These are phyloP conservation scores for Drosophila paranaensis DNA, from an alignment of 2,888 invertebrate species.

Conservation along the genomic window DNA sequence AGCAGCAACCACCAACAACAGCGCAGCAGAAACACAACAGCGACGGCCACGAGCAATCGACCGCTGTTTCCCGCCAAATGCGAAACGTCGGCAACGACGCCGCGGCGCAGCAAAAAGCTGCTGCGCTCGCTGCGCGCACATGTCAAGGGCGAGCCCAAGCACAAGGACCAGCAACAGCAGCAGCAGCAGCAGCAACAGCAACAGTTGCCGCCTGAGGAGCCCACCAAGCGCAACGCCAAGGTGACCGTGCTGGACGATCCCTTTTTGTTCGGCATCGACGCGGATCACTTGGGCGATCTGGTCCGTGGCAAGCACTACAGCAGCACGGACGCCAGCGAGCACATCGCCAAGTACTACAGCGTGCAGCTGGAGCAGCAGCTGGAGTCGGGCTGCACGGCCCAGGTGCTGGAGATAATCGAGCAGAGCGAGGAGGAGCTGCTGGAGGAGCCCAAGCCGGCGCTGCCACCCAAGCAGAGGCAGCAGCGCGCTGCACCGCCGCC, in stretches of 20 bases:
- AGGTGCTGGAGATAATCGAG: constrained; percentile 67
- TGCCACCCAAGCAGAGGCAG: constrained; percentile 81
- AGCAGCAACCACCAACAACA: constrained; percentile 34
- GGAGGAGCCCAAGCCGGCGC: constrained; percentile 69
- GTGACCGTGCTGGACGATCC: constrained; percentile 85
- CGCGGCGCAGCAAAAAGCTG: constrained; percentile 81
- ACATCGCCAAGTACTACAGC: constrained; percentile 80
- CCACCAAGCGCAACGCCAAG: constrained; percentile 81
- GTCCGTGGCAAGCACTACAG: constrained; percentile 72
- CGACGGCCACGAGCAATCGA: constrained; percentile 39
- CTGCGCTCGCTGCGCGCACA: constrained; percentile 82
- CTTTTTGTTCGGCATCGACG: constrained; percentile 84
- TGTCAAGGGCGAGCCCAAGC: constrained; percentile 67
- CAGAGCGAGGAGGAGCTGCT: constrained; percentile 52
- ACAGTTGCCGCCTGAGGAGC: constrained; percentile 47
- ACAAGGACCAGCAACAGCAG: constrained; percentile 28
- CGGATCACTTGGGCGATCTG: constrained; percentile 81
- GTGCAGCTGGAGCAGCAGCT: constrained; percentile 33
- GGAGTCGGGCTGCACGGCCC: constrained; percentile 45
- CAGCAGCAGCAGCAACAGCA: constrained; percentile 35
- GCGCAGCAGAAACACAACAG: constrained; percentile 21
- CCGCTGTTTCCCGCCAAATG: constrained; percentile 80
- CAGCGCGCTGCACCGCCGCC: constrained; percentile 54
- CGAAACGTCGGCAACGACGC: constrained; percentile 44
- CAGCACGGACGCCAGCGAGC: constrained; percentile 67